Evolutionary conservation across 2,113 vertebrate species (phyloP), one percentile per base, ranked within the genome.

Genomic region (Sylvia atricapilla): DNA sequence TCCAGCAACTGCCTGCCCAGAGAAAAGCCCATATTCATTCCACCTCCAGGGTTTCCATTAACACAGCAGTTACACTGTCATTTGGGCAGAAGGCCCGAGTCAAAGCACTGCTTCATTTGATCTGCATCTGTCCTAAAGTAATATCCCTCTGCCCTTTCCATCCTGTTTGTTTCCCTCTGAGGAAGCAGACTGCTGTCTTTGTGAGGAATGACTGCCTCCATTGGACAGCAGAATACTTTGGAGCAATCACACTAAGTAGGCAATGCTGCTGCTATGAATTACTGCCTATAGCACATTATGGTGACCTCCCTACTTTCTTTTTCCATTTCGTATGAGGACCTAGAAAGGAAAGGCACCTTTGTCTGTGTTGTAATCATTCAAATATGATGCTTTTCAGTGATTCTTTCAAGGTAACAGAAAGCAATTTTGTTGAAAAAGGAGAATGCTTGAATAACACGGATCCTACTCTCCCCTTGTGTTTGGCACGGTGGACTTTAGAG

Each of bases 1-100:
- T 91, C 95, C 91, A 94, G 87, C 1, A 4, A 87, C 39, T 90
- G 89, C 87, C 87, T 91, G 46, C 89, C 74, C 59, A 2, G 84
- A 87, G 91, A 96, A 94, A 87, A 46, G 78, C 75, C 88, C 91
- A 74, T 72, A 96, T 95, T 94, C 87, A 95, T 94, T 67, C 87
- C 93, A 94, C 50, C 96, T 91, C 73, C 91, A 67, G 91, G 84
- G 87, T 89, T 96, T 95, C 96, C 94, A 96, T 96, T 96, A 96
- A 88, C 96, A 90, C 95, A 94, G 93, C 94, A 88, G 95, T 94
- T 95, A 90, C 84, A 88, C 79, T 90, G 84, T 90, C 91, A 81
- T 96, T 95, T 95, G 91, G 95, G 93, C 96, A 95, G 87, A 93
- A 93, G 91, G 89, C 84, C 94, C 5, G 0, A 91, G 58, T 87